Conservation (phyloP, 2,797 vertebrate genomes). For the Tangara arthus region DNA sequence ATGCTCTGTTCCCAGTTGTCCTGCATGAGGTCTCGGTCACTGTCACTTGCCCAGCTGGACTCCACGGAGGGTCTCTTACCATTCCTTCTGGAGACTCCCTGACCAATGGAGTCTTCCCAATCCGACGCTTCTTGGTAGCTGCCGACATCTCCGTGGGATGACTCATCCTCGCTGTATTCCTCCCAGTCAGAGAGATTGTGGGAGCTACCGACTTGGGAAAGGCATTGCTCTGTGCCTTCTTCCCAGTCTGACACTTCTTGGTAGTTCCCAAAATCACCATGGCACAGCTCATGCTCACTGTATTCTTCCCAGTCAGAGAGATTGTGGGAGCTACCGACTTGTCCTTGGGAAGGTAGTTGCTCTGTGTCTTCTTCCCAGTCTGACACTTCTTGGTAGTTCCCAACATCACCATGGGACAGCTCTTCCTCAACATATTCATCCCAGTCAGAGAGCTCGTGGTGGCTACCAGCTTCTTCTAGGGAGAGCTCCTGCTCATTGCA, state of each 20-base stretch:
- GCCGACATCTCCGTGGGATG: too few relatives aligned
- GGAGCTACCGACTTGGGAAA: too few relatives aligned
- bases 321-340: too few relatives aligned
- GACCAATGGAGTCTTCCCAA: background rate
- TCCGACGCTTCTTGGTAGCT: background rate
- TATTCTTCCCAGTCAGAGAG: background rate
- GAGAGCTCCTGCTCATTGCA: background rate
- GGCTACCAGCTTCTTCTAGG: background rate
- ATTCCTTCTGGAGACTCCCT: too few relatives aligned
- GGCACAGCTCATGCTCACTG: background rate
- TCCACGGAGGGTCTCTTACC: fast-evolving
- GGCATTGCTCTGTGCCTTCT: background rate
- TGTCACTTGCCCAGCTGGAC: background rate
- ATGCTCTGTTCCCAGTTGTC: background rate
- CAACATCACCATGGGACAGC: too few relatives aligned
- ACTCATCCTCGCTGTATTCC: too few relatives aligned
- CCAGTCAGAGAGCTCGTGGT: background rate
- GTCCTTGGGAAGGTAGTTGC: background rate
- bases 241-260: fast-evolving
- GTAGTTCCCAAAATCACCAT: fast-evolving
- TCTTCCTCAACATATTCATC: too few relatives aligned
- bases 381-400: too few relatives aligned
- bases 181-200: too few relatives aligned
- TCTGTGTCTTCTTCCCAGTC: background rate
- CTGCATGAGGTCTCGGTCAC: fast-evolving